Percentiles rank a stretch among this genome's conserved stretches.
phyloP scores from a whole-genome alignment of 2,888 invertebrate species.

The Didymodactylos carnosus region DNA sequence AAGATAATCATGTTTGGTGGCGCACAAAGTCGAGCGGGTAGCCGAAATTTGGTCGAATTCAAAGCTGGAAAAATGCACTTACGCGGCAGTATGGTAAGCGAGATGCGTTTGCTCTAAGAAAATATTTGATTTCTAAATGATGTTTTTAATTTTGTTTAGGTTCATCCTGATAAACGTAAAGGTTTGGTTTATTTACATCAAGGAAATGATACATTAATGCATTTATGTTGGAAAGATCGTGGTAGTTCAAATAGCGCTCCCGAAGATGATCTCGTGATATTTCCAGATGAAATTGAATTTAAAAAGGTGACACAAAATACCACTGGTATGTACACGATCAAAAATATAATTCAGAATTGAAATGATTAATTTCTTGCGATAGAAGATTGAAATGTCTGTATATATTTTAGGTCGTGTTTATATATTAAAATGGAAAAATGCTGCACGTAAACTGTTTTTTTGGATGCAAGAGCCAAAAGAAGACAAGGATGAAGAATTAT shows the following conservation, averaged over 20 bases:
- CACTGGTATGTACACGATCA: slow-evolving; percentile 55
- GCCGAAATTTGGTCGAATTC: slow-evolving; percentile 11
- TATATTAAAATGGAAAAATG: slow-evolving; percentile 81
- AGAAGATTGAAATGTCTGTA: too few relatives aligned
- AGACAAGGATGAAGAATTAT: slow-evolving; percentile 22
- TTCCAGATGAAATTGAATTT: slow-evolving; percentile 95
- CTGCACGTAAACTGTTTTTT: slow-evolving; percentile 75
- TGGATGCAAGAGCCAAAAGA: slow-evolving; percentile 61
- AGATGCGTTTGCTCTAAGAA: too few relatives aligned
- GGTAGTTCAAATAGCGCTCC: slow-evolving; percentile 67
- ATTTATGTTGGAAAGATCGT: slow-evolving; percentile 98
- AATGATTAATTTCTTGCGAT: not conserved
- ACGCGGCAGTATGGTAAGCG: not conserved
- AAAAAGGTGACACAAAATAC: slow-evolving; percentile 79
- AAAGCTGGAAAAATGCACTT: slow-evolving; percentile 13
- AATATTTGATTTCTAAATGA: not conserved
- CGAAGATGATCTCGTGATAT: slow-evolving; percentile 91
- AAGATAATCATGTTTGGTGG: too few relatives aligned
- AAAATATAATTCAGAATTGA: not conserved
- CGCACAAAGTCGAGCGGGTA: not conserved
- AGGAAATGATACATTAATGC: slow-evolving; percentile 87
- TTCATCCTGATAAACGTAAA: slow-evolving; percentile 67
- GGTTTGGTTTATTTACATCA: slow-evolving; percentile 83
- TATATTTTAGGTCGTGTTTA: slow-evolving; percentile 59
- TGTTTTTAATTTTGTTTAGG: slow-evolving; percentile 12